Conservation (phyloP, 2,113 vertebrate species). For the Muntiacus muntjak region DNA sequence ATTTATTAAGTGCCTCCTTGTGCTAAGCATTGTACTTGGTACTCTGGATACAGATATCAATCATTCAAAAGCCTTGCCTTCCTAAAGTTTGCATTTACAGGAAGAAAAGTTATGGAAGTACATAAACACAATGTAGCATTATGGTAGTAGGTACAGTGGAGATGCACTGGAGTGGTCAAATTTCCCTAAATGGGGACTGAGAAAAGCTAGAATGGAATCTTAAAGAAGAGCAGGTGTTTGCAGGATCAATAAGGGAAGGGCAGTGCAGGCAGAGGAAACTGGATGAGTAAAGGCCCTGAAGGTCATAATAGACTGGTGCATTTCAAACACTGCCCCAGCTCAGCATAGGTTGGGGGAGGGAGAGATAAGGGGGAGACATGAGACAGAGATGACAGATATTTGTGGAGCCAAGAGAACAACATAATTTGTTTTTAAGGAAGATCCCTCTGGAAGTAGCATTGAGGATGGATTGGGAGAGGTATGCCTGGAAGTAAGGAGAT, state of each 20-base stretch:
- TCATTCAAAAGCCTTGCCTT: constrained; percentile 39
- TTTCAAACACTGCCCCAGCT: neutral
- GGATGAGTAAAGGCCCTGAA: neutral
- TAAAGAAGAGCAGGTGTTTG: neutral
- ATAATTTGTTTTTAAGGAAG: constrained; percentile 14
- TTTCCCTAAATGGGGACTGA: neutral
- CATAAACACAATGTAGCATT: neutral
- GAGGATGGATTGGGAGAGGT: neutral
- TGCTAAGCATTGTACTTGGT: neutral
- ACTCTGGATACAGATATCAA: neutral
- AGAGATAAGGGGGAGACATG: neutral
- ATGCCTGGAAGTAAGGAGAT: neutral
- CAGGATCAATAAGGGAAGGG: neutral
- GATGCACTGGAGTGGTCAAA: neutral
- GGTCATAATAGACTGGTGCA: neutral
- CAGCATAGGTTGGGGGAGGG: neutral
- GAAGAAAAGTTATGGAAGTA: neutral
- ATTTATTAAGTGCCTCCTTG: neutral
- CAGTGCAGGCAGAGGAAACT: neutral
- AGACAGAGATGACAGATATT: neutral
- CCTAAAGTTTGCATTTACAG: neutral
- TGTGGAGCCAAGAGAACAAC: neutral
- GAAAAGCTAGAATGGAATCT: neutral
- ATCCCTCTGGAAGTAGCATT: neutral
- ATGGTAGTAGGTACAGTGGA: neutral